Evolutionary conservation across 2,797 vertebrate species (phyloP).

Genomic region (Clarias laeviceps): DNA sequence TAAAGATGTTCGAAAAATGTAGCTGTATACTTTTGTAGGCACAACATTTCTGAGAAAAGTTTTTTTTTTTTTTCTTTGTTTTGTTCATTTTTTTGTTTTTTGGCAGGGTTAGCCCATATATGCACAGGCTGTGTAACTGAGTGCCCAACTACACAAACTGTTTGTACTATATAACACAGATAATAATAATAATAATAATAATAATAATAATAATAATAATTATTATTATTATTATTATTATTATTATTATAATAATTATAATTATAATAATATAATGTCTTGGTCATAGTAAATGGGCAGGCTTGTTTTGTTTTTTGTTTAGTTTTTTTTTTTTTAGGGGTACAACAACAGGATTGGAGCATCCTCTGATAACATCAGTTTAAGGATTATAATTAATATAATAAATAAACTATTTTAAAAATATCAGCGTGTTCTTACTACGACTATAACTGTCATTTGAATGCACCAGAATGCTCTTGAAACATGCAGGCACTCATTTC

Average conservation of each 20-base stretch:
- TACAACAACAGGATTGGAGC: neutral
- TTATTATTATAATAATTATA: too few species aligned
- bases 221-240: too few species aligned
- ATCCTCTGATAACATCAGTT: conserved; percentile 4
- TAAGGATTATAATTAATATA: neutral
- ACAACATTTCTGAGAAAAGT: neutral
- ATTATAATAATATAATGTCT: neutral
- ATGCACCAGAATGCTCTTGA: conserved; percentile 16
- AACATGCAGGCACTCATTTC: conserved; percentile 29
- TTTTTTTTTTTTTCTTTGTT: too few species aligned
- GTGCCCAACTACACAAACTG: neutral
- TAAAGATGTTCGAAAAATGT: neutral
- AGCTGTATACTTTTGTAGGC: neutral
- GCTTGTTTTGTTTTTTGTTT: neutral
- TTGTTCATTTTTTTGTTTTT: neutral
- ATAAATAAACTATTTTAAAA: neutral
- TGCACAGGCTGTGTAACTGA: neutral
- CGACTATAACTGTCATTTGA: neutral
- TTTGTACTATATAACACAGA: neutral
- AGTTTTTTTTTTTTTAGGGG: too few species aligned
- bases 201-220: neutral
- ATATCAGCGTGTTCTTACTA: neutral
- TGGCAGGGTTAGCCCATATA: neutral
- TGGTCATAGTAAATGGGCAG: neutral
- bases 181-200: neutral